Base-by-base conservation (phyloP, 2,888 invertebrate genomes). In the Stenichneumon culpator region DNA sequence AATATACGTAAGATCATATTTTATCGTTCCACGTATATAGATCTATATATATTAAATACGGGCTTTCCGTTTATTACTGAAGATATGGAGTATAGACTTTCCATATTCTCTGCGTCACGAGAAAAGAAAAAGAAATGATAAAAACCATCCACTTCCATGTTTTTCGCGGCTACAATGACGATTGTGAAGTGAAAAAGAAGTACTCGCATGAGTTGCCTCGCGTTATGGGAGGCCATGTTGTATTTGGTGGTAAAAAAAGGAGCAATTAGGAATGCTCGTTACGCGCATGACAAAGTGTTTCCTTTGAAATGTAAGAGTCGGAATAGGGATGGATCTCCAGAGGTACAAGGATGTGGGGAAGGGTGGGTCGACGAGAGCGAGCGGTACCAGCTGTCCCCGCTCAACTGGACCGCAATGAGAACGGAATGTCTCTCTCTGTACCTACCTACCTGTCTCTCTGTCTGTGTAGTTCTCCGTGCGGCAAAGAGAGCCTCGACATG, bases 331-430 rank as follows among this genome's bases (percentile, higher is more conserved):
- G 83, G 85, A 60, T 60, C 60, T 11, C 14, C 14, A 22, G 60
- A 25, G 11, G 73, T 63, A 83, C 82, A 70, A 69, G 86, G 87
- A 88, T 82, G 82, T 86, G 75, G 73, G 86, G 86, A 89, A 88
- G 88, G 84, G 85, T 50, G 52, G 19, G 39, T 68, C 60, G 73
- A 36, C 32, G 50, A 73, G 60, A 25, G 50, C 54, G 78, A 69
- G 70, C 2, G 47, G 60, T 63, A 79, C 70, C 79, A 57, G 75
- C 68, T 80, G 79, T 77, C 50, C 72, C 65, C 52, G 75, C 79
- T 79, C 69, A 16, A n/a, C 47, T 77, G 83, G 65, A 81, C 83
- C 70, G 19, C 74, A 70, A 54, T 16, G 69, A 69, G 65, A 74
- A 70, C 75, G 47, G 22, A 77, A 74, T 72, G 69, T 77, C 67